These are phyloP conservation scores for Porites lutea DNA, from an alignment of 64 coral and sea anemone species.

Conservation along the genomic window DNA sequence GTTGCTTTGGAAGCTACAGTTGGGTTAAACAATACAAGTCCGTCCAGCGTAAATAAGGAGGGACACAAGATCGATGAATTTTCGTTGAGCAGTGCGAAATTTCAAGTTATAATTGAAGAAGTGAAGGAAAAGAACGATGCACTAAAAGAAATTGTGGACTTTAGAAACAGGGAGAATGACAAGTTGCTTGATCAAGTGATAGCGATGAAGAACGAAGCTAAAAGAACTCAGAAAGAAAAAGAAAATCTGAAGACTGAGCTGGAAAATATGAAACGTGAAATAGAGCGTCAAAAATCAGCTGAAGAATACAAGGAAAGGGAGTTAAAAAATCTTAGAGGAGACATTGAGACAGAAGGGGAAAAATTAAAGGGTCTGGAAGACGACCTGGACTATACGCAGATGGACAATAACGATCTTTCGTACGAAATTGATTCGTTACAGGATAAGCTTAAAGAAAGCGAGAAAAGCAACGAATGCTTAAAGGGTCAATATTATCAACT, in stretches of 20 bases:
- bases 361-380: neutral
- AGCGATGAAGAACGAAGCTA: neutral
- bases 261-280: neutral
- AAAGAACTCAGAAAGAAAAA: neutral
- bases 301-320: constrained; percentile 25
- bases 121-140: neutral
- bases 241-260: neutral
- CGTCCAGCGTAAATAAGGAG: neutral
- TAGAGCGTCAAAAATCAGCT: neutral
- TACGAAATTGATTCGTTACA: neutral
- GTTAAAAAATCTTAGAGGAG: constrained; percentile 3
- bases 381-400: neutral
- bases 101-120: neutral
- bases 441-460: neutral
- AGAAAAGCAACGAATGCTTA: neutral
- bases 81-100: neutral
- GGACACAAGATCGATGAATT: neutral
- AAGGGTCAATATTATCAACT: neutral
- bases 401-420: neutral
- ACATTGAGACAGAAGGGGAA: neutral
- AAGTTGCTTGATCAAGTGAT: neutral
- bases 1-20: neutral
- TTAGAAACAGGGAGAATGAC: neutral
- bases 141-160: neutral
- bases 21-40: neutral